Percentiles rank a stretch among this genome's conserved stretches.
Conservation (phyloP, 2,888 invertebrate species). For the Eumerus sabulonum region DNA sequence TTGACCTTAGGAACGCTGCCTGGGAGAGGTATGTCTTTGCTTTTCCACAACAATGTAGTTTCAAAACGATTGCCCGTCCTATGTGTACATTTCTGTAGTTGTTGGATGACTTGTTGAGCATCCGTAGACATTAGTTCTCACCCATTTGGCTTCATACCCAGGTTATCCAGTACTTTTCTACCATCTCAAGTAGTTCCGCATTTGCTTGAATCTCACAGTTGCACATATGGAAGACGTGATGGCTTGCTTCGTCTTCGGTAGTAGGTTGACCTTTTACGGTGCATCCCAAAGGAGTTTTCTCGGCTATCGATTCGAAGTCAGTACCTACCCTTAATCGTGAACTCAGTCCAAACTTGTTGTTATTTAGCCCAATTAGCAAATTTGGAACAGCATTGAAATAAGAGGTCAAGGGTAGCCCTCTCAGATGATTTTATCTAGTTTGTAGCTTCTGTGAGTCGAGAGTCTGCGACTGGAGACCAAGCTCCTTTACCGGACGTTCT, state of each 20-base stretch:
- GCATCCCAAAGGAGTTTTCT: constrained; percentile 46
- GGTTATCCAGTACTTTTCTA: constrained; percentile 55
- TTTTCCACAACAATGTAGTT: constrained; percentile 13
- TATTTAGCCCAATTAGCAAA: constrained; percentile 55
- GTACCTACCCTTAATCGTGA: constrained; percentile 16
- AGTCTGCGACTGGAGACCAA: not conserved
- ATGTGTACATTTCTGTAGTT: constrained; percentile 3
- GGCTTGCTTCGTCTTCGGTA: not conserved
- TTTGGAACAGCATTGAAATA: constrained; percentile 44
- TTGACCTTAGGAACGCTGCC: constrained; percentile 6
- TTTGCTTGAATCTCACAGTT: constrained; percentile 29
- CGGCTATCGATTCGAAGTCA: constrained; percentile 28
- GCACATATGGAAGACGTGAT: constrained; percentile 30
- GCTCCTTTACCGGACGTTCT: not conserved
- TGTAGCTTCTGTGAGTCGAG: not conserved
- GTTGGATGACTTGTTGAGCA: not conserved
- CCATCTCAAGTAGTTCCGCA: constrained; percentile 24
- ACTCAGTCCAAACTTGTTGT: constrained; percentile 34
- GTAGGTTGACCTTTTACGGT: constrained; percentile 28
- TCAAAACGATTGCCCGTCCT: constrained; percentile 13
- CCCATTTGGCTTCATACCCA: constrained; percentile 25
- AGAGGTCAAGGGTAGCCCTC: constrained; percentile 26
- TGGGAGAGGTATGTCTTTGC: too few relatives aligned
- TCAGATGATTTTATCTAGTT: constrained; percentile 16
- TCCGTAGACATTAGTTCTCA: too few relatives aligned